A percentile compares a stretch with the other conserved stretches of the same genome.
phyloP scores from a whole-genome alignment of 2,113 vertebrate species.

The Amphiprion percula region DNA sequence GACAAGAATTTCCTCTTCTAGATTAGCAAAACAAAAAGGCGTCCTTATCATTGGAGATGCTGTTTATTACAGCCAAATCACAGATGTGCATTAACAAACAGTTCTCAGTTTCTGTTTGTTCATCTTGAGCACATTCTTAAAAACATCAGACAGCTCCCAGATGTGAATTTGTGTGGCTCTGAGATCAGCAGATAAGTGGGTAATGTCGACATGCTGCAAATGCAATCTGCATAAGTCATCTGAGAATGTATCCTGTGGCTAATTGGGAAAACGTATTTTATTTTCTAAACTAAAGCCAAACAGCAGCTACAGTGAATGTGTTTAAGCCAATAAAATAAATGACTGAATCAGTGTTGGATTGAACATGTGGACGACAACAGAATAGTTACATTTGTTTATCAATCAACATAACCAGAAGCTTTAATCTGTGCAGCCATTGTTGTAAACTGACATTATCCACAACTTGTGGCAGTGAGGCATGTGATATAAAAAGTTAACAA shows the following conservation, averaged over 20 bases:
- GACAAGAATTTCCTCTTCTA: slow-evolving; percentile 27
- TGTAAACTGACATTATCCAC: slow-evolving; percentile 9
- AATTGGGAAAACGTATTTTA: slow-evolving; percentile 27
- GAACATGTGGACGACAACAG: neutral
- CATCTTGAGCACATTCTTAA: slow-evolving; percentile 49
- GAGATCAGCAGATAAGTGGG: slow-evolving; percentile 48
- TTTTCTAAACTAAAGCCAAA: slow-evolving; percentile 17
- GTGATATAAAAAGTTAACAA: slow-evolving; percentile 28
- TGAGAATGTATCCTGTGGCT: slow-evolving; percentile 19
- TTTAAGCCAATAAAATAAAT: slow-evolving; percentile 1
- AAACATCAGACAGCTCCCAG: slow-evolving; percentile 56
- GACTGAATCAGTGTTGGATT: neutral
- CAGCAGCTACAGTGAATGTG: slow-evolving; percentile 3
- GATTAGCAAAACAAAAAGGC: slow-evolving; percentile 40
- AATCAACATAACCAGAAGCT: neutral
- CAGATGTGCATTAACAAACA: slow-evolving; percentile 59
- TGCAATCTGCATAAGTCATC: slow-evolving; percentile 28
- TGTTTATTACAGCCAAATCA: slow-evolving; percentile 30
- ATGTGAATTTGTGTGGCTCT: slow-evolving; percentile 45
- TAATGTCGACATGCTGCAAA: slow-evolving; percentile 30
- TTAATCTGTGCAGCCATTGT: slow-evolving; percentile 13
- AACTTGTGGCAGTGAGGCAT: slow-evolving; percentile 19
- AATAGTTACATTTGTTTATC: neutral
- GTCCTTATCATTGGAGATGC: slow-evolving; percentile 18
- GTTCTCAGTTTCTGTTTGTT: slow-evolving; percentile 60